These are phyloP conservation scores for Drosophila nebulosa DNA, from an alignment of 1,140 invertebrate species.

Conservation along the genomic window DNA sequence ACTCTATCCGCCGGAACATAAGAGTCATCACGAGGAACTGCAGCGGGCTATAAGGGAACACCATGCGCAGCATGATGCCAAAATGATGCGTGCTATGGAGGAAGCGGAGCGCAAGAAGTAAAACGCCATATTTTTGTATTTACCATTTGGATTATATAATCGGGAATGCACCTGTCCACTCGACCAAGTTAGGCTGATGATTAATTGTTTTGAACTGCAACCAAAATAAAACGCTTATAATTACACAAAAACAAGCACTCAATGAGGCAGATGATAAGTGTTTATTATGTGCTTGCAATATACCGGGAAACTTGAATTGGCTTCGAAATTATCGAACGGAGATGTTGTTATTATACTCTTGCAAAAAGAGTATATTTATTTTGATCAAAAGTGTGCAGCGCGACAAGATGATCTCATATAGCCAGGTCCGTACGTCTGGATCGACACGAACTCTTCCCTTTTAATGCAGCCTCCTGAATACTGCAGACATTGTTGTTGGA, in stretches of 20 bases:
- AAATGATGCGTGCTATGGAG: constrained; percentile 80
- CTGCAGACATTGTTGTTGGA: too few relatives aligned
- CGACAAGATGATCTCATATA: too few relatives aligned
- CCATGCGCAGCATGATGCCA: constrained; percentile 82
- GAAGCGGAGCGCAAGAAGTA: constrained; percentile 71
- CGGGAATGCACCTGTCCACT: background rate
- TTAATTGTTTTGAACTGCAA: background rate
- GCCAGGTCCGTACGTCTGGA: too few relatives aligned
- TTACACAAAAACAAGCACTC: background rate
- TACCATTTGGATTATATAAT: constrained; percentile 52
- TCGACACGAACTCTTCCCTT: too few relatives aligned
- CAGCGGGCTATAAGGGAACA: constrained; percentile 83
- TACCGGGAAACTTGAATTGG: background rate
- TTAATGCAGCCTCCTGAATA: too few relatives aligned
- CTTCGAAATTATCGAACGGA: background rate
- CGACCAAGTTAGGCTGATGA: constrained; percentile 6
- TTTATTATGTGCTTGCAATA: background rate
- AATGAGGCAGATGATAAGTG: background rate
- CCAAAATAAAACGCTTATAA: background rate
- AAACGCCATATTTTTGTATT: background rate
- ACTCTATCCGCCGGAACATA: constrained; percentile 86
- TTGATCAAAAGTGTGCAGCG: too few relatives aligned
- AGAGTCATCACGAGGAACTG: constrained; percentile 83
- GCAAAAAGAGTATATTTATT: too few relatives aligned
- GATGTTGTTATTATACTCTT: background rate